Percentiles rank a stretch among this genome's conserved stretches.
phyloP scores from a whole-genome alignment of 2,113 vertebrate genomes.

The Dicentrarchus labrax region DNA sequence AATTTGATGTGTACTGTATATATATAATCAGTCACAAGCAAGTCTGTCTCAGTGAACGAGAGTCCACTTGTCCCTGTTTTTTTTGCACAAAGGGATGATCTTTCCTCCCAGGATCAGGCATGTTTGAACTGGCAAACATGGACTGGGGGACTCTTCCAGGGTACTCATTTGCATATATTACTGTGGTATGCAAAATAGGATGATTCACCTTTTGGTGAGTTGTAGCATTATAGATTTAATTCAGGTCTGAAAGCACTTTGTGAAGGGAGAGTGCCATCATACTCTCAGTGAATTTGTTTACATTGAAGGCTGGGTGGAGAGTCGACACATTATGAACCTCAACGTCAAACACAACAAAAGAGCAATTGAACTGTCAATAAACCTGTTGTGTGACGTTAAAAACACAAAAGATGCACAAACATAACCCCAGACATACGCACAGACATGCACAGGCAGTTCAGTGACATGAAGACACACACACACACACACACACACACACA shows the following conservation, averaged over 20 bases:
- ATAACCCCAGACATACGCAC: slow-evolving; percentile 21
- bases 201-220: slow-evolving; percentile 21
- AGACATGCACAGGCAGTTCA: slow-evolving; percentile 45
- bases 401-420: slow-evolving; percentile 74
- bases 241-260: slow-evolving; percentile 8
- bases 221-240: slow-evolving; percentile 35
- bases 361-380: slow-evolving; percentile 58
- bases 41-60: not conserved
- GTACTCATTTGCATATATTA: slow-evolving; percentile 71
- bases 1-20: too few species aligned
- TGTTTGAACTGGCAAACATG: slow-evolving; percentile 47
- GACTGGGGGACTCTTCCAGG: slow-evolving; percentile 5
- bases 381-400: slow-evolving; percentile 43
- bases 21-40: not conserved
- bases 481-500: not conserved
- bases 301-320: slow-evolving; percentile 43
- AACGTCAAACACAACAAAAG: slow-evolving; percentile 51
- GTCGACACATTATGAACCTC: slow-evolving; percentile 56
- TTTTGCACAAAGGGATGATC: slow-evolving; percentile 13
- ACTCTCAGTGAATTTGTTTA: slow-evolving; percentile 52
- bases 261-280: slow-evolving; percentile 30
- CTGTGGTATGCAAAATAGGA: slow-evolving; percentile 67
- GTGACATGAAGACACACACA: not conserved
- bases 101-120: slow-evolving; percentile 23
- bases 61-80: not conserved